Base-by-base conservation (phyloP, 2,888 invertebrate species). In the Protodeltote pygarga region DNA sequence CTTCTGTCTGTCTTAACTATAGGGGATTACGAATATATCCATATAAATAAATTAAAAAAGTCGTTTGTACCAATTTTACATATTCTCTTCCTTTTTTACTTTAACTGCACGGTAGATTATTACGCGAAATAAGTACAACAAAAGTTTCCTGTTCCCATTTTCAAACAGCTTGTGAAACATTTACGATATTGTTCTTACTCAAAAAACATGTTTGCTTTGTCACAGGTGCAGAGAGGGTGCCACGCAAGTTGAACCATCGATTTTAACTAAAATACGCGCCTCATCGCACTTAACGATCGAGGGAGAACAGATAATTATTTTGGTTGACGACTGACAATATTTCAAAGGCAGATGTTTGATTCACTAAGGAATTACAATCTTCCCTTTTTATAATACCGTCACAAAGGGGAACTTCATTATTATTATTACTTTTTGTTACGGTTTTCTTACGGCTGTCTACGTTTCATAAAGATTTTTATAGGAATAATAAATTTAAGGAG, bases 231-330 rank as follows among this genome's bases (percentile, higher is more conserved):
- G 33, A 45, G 47, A 62, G 44, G 46, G 37, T 40, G 53, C 50
- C 46, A 46, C 52, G 57, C 55, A 49, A 58, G 47, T 57, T 49
- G 31, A 40, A 33, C 14, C 47, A 79, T 79, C 71, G 83, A 81
- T 79, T 75, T 74, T 71, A 66, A 52, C 64, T 68, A 75, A 75
- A 79, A 73, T 67, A 73, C 71, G 72, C 77, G 73, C 77, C 72
- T 71, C 77, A 74, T 75, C 74, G 70, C 71, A 52, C 72, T 74
- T 76, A 75, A 78, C 74, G 74, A 78, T 76, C 67, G 63, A 67
- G 78, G 78, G 78, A 65, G 65, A 67, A 70, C 59, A 81, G 77
- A 81, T 85, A 84, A 86, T 86, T 82, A 86, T 79, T 81, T 79
- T 75, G 72, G 71, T 77, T 77, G 72, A 81, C 74, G 75, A 74